These are phyloP conservation scores for Mus spicilegus DNA, from an alignment of 2,113 vertebrate species.

Conservation along the genomic window DNA sequence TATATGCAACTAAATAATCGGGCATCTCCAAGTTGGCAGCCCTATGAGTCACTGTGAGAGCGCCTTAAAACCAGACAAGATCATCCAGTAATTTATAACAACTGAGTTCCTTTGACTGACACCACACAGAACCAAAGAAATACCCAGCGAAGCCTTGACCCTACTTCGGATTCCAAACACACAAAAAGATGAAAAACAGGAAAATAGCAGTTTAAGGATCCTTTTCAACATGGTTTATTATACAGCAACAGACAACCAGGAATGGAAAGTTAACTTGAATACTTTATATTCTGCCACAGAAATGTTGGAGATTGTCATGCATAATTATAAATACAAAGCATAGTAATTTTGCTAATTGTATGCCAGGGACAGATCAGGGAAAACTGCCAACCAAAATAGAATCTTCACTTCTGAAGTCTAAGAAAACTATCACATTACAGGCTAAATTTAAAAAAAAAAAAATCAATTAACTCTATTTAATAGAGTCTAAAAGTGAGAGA, in stretches of 20 bases:
- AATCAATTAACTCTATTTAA: not conserved
- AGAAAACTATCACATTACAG: not conserved
- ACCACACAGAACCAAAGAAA: not conserved
- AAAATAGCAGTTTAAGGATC: not conserved
- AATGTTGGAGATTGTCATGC: not conserved
- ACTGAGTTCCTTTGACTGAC: not conserved
- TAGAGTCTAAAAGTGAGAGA: constrained; percentile 4
- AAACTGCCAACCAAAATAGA: not conserved
- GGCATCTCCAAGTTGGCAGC: not conserved
- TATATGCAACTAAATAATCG: not conserved
- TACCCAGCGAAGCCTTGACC: not conserved
- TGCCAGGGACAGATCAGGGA: too few relatives aligned
- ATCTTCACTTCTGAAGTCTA: not conserved
- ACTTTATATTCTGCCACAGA: not conserved
- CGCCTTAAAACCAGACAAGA: not conserved
- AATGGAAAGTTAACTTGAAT: not conserved
- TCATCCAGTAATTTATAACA: not conserved
- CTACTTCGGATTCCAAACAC: not conserved
- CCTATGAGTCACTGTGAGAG: not conserved
- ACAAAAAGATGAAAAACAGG: not conserved
- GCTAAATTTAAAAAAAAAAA: not conserved
- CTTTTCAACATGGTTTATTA: not conserved
- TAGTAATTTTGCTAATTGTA: not conserved
- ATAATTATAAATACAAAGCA: not conserved
- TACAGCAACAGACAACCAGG: not conserved